These are phyloP conservation scores for Leptodirus hochenwartii DNA, from an alignment of 2,888 invertebrate genomes.

Conservation along the genomic window DNA sequence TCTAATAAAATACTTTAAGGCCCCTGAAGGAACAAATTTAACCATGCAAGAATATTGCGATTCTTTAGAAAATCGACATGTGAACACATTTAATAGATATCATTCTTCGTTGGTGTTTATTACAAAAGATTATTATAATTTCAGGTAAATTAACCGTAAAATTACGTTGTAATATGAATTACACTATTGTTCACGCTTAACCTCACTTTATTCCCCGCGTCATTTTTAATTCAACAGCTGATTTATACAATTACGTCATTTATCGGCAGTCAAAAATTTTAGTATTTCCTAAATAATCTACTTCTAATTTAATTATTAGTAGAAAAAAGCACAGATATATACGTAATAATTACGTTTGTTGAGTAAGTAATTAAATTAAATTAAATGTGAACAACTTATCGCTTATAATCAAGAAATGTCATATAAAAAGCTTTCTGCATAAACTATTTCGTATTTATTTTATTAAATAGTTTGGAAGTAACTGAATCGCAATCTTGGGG, in stretches of 20 bases:
- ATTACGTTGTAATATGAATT: too few relatives aligned
- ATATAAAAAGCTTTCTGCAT: too few relatives aligned
- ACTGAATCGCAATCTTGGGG: conserved; percentile 20
- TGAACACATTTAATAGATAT: conserved; percentile 21
- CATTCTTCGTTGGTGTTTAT: conserved; percentile 17
- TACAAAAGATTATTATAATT: conserved; percentile 19
- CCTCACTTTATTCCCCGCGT: too few relatives aligned
- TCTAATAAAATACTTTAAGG: not conserved
- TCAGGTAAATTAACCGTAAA: conserved; percentile 16
- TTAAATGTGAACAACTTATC: too few relatives aligned
- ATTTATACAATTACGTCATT: not conserved
- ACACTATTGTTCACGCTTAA: too few relatives aligned
- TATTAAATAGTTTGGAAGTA: too few relatives aligned
- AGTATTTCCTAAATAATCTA: not conserved
- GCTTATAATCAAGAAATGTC: too few relatives aligned
- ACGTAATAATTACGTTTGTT: too few relatives aligned
- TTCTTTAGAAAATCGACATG: conserved; percentile 15
- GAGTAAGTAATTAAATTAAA: too few relatives aligned
- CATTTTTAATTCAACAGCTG: too few relatives aligned
- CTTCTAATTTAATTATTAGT: not conserved
- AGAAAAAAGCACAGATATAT: too few relatives aligned
- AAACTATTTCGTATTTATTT: too few relatives aligned
- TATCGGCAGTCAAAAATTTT: not conserved
- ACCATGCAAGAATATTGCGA: not conserved
- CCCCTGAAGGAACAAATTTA: not conserved